Conservation (phyloP, 2,888 invertebrate species). For the Polymixis lichenea region DNA sequence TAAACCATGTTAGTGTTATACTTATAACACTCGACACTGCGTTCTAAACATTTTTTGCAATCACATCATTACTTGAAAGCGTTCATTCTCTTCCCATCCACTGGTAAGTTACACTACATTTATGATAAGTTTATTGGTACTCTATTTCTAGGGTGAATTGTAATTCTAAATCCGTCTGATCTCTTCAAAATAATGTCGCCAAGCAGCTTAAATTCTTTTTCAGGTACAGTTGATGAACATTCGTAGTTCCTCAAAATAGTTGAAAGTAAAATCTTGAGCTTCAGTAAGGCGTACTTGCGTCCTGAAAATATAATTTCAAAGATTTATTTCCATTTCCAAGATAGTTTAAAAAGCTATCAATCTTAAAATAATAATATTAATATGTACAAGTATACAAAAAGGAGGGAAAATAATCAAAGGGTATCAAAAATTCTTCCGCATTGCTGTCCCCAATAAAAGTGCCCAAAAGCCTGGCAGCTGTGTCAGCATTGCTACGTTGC, state of each 20-base stretch:
- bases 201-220: slow-evolving; percentile 92
- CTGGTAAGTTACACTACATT: slow-evolving; percentile 11
- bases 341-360: too few species aligned
- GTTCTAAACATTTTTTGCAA: background rate
- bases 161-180: slow-evolving; percentile 93
- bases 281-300: slow-evolving; percentile 94
- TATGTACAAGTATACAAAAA: too few species aligned
- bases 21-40: background rate
- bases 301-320: slow-evolving; percentile 86
- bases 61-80: too few species aligned
- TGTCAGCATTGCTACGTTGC: too few species aligned
- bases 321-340: too few species aligned
- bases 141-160: slow-evolving; percentile 91
- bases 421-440: too few species aligned
- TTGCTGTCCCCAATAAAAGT: too few species aligned
- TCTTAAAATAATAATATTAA: too few species aligned
- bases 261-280: slow-evolving; percentile 93
- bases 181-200: slow-evolving; percentile 94
- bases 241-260: slow-evolving; percentile 93
- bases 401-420: too few species aligned
- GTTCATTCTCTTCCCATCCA: too few species aligned
- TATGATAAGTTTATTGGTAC: slow-evolving; percentile 65
- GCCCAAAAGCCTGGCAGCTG: too few species aligned
- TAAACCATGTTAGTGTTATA: background rate
- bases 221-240: slow-evolving; percentile 91